These are phyloP conservation scores for Alcedo quadribrachys DNA, from an alignment of 2,797 vertebrate species.

Conservation along the genomic window DNA sequence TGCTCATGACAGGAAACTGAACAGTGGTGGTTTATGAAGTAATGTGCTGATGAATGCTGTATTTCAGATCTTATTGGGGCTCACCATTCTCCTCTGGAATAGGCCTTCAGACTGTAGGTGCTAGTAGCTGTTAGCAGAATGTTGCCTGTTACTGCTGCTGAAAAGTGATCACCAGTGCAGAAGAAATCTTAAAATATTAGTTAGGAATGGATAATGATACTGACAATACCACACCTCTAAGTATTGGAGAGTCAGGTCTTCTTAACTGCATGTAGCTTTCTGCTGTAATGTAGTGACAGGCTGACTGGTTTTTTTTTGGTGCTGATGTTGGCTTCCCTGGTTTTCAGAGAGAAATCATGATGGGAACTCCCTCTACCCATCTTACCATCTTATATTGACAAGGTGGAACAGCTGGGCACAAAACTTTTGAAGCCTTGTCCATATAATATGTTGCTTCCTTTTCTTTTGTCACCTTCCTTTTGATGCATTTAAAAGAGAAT, in stretches of 20 bases:
- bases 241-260: not conserved
- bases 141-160: not conserved
- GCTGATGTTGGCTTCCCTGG: not conserved
- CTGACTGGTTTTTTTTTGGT: not conserved
- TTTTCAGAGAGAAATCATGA: not conserved
- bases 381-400: not conserved
- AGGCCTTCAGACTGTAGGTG: not conserved
- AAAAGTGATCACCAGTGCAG: not conserved
- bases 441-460: not conserved
- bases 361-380: not conserved
- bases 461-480: not conserved
- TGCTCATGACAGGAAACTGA: not conserved
- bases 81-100: not conserved
- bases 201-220: not conserved
- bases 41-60: not conserved
- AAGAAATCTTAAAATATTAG: not conserved
- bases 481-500: conserved; percentile 5
- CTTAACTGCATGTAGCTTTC: not conserved
- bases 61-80: not conserved
- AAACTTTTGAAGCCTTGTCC: not conserved
- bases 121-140: not conserved
- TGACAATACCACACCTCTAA: not conserved
- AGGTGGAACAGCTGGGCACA: not conserved
- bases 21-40: not conserved
- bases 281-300: not conserved